Base-by-base conservation (phyloP, 2,113 vertebrate species). In the Plotosus lineatus region DNA sequence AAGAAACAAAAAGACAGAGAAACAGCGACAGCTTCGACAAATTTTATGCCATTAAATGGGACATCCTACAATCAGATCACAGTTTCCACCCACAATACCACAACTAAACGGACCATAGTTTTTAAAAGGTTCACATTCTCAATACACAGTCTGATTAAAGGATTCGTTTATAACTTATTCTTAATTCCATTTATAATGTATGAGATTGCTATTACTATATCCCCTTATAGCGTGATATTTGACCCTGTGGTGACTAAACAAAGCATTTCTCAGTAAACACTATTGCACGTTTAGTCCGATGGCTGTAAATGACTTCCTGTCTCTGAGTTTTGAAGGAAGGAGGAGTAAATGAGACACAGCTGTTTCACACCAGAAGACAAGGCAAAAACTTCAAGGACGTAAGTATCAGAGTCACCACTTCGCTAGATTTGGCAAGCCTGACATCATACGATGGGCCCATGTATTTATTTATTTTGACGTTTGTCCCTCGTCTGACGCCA, bases 381-480 rank as follows among this genome's bases (percentile, higher is more conserved):
- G 3, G 60, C 19, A 33, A n/a, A 61, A 61, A 9, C 19, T 8
- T 1, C 2, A 7, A 63, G 31, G 42, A 68, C n/a, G n/a, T 46
- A 11, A 46, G 11, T 5, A 17, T 1, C 66, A 15, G n/a, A 23
- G n/a, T 2, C 21, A 19, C 60, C 60, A 23, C 17, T 14, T 23
- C 40, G 3, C n/a, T 26, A 3, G 44, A 9, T 8, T 17, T 0
- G n/a, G 42, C 10, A 12, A n/a, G n/a, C n/a, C n/a, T n/a, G n/a
- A n/a, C n/a, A n/a, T n/a, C n/a, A n/a, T n/a, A 66, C 33, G 19
- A 1, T 21, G 28, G 28, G 19, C 14, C 19, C 23, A 5, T 44
- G 72, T 51, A 38, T 82, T 26, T 71, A 33, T 71, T 79, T 79
- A 60, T 81, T 55, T 84, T 76, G n/a, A 79, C 40, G 81, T 85